Evolutionary conservation across 92 coral and sea anemone species (phyloP), one percentile per base, ranked within the genome.

Genomic region (Palythoa heliodiscus): DNA sequence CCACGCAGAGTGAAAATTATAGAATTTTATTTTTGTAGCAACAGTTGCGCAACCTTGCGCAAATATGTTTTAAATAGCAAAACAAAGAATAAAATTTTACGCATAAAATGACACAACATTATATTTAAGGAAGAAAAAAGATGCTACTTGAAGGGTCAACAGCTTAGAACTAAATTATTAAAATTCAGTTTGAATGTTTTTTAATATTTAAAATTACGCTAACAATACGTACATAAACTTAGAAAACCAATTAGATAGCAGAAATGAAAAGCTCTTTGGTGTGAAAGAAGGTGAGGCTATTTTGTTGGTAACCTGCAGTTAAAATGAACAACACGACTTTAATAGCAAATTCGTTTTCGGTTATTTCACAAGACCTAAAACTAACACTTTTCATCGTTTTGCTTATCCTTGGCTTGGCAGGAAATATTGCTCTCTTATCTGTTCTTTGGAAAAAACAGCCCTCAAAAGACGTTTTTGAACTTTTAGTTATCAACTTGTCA

Each of bases 401-500:
- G 19, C 73, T 80, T 67, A 53, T 67, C 7, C 84, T 80, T 11
- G 84, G 84, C 75, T 52, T 80, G 61, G 84, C 60, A 13, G 84
- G 84, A 8, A 80, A 80, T 43, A 17, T 29, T 24, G 16, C 84
- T 11, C 60, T 80, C 5, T 35, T 80, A 12, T 64, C 35, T 43
- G 73, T 80, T 12, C 73, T 80, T 23, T 29, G 24, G 11, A 80
- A 47, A 11, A 66, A 58, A 80, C 57, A 17, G 5, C 22, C 15
- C 43, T 66, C 53, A 25, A 80, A 80, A 80, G 84, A 80, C 1
- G 84, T 80, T 80, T 80, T 80, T 70, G 84, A 80, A 66, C 52
- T 80, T 20, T 73, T 80, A 14, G 84, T 80, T 47, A 48, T 67
- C 2, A 80, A 80, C 61, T 39, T 80, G 25, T 67, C 84, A 5